Conservation (phyloP, 2,797 vertebrate species). For the Microchirus variegatus region DNA sequence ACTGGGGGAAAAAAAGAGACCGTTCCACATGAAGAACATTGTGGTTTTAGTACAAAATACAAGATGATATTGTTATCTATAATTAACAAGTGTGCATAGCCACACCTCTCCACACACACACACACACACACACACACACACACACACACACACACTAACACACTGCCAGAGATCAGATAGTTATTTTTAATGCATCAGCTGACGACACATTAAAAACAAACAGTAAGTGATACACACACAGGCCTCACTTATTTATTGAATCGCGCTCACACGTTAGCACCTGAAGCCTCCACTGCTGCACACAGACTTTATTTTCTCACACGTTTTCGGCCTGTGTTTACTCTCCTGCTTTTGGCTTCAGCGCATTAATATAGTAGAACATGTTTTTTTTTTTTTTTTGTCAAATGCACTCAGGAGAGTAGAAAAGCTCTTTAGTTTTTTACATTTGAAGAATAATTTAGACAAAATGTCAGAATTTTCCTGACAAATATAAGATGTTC, state of each 20-base stretch:
- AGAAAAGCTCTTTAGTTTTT: neutral
- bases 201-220: constrained; percentile 9
- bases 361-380: constrained; percentile 10
- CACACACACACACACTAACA: no score
- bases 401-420: neutral
- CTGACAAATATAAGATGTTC: no score
- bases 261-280: constrained; percentile 18
- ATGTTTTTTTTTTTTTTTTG: constrained; percentile 26
- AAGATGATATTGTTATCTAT: constrained; percentile 1
- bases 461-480: no score
- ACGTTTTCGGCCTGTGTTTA: constrained; percentile 2
- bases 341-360: constrained; percentile 13
- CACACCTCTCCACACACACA: no score
- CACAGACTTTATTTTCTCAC: constrained; percentile 37
- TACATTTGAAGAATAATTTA: no score
- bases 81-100: neutral
- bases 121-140: no score
- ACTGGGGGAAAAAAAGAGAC: neutral
- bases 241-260: constrained; percentile 30
- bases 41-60: neutral
- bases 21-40: neutral
- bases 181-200: constrained; percentile 24
- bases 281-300: constrained; percentile 21
- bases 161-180: no score
- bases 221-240: constrained; percentile 28